Conservation (phyloP, 2,797 vertebrate genomes). For the Masticophis lateralis region DNA sequence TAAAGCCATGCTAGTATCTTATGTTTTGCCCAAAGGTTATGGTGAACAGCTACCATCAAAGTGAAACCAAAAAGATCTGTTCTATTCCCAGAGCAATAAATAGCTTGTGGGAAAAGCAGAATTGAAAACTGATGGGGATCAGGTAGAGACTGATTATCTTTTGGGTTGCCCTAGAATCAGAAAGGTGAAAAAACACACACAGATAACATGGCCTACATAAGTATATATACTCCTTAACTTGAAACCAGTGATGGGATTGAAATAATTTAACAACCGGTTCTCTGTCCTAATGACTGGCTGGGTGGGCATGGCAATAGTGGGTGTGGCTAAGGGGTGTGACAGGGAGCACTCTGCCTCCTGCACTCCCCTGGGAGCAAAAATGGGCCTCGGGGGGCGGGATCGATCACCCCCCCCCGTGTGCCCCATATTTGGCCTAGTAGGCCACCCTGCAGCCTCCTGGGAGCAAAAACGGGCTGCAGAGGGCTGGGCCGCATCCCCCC, state of each 20-base stretch:
- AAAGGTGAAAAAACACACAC: neutral
- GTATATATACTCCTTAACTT: neutral
- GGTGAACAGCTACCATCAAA: neutral
- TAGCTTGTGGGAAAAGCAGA: neutral
- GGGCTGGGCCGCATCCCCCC: no score
- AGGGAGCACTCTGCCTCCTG: no score
- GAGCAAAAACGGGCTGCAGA: no score
- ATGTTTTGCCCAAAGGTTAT: neutral
- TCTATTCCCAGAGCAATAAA: neutral
- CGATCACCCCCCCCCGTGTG: no score
- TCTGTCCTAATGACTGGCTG: no score
- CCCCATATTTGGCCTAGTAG: no score
- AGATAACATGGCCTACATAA: neutral
- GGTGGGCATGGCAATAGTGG: no score
- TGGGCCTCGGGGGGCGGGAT: no score
- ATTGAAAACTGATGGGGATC: neutral
- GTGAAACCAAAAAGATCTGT: neutral
- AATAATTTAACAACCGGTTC: no score
- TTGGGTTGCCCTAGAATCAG: neutral
- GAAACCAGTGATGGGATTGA: neutral
- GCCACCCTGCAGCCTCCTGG: no score
- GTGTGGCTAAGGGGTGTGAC: no score
- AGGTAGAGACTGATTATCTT: neutral
- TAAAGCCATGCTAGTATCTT: neutral
- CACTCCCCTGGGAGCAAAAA: no score